Evolutionary conservation across 2,113 vertebrate genomes (phyloP).

Genomic region (Phodopus roborovskii): DNA sequence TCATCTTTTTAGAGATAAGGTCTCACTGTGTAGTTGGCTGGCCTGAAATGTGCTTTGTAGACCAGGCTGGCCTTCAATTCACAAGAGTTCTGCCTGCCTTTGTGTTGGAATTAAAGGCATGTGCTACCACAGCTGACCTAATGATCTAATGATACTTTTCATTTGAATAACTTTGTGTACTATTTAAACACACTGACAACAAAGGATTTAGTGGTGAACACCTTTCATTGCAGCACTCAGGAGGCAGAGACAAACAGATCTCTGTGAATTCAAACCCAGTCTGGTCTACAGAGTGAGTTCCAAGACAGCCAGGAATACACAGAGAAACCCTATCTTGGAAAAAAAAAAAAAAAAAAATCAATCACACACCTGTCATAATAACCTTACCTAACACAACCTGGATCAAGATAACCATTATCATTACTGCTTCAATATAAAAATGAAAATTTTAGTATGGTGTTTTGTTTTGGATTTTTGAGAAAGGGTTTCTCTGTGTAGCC

Average conservation of each 20-base stretch:
- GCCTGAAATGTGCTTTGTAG: background rate
- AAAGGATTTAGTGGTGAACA: background rate
- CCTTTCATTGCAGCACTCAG: background rate
- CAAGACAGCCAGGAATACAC: no score
- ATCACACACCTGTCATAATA: background rate
- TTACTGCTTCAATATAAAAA: background rate
- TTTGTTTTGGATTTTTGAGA: no score
- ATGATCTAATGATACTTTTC: background rate
- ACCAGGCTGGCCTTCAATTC: background rate
- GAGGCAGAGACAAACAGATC: no score
- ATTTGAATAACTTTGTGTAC: conserved; percentile 4
- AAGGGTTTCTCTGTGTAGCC: no score
- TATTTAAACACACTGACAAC: background rate
- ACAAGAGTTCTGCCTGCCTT: background rate
- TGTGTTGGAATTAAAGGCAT: background rate
- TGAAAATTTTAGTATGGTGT: background rate
- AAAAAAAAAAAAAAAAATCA: background rate
- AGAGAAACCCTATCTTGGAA: no score
- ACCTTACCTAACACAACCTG: background rate
- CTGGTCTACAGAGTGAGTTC: no score
- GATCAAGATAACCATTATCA: background rate
- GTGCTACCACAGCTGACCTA: background rate
- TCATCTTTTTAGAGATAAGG: background rate
- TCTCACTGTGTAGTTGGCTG: background rate
- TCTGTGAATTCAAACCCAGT: no score